Percentiles rank a stretch among this genome's conserved stretches.
Evolutionary conservation across 2,797 vertebrate genomes (phyloP).

Genomic region (Epinephelus awoara): DNA sequence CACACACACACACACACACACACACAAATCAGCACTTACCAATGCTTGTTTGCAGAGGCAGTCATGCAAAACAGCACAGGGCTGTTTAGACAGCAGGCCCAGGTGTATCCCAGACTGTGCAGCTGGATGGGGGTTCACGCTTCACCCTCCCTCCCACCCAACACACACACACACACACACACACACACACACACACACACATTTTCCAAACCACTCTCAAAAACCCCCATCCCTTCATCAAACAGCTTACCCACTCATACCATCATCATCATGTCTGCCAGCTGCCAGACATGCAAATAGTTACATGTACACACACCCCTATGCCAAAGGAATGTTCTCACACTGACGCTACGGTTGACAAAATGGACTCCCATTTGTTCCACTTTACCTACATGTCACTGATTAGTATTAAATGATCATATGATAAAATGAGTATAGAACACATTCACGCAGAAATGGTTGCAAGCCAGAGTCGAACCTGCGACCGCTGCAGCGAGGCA

Average conservation of each 20-base stretch:
- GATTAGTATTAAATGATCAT: background rate
- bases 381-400: background rate
- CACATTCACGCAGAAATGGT: too few species aligned
- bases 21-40: slow-evolving; percentile 14
- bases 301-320: slow-evolving; percentile 18
- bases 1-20: background rate
- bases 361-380: background rate
- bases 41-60: slow-evolving; percentile 59
- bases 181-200: slow-evolving; percentile 10
- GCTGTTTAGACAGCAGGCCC: slow-evolving; percentile 71
- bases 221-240: slow-evolving; percentile 42
- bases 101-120: slow-evolving; percentile 69
- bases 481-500: too few species aligned
- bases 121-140: slow-evolving; percentile 64
- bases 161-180: background rate
- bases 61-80: slow-evolving; percentile 58
- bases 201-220: slow-evolving; percentile 14
- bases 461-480: too few species aligned
- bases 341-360: slow-evolving; percentile 5
- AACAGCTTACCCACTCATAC: slow-evolving; percentile 49
- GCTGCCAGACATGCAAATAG: slow-evolving; percentile 45
- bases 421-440: too few species aligned
- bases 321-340: slow-evolving; percentile 36
- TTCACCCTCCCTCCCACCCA: background rate
- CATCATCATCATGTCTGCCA: slow-evolving; percentile 54